A percentile compares a stretch with the other conserved stretches of the same genome.
Evolutionary conservation across 2,113 vertebrate species (phyloP).

Genomic region (Mormyrus iriodes): DNA sequence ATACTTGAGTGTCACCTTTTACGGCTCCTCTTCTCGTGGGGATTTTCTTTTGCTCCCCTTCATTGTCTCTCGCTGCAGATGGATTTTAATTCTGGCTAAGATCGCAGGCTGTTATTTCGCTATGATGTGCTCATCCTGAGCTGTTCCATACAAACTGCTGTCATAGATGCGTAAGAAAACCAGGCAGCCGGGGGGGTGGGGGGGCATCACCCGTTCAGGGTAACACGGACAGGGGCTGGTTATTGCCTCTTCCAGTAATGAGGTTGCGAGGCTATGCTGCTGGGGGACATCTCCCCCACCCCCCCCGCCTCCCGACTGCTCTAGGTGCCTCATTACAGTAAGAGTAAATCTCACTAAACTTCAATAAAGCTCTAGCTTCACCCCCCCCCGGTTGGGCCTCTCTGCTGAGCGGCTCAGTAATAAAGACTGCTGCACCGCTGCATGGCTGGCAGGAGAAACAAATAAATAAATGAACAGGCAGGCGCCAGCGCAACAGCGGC

Average conservation of each 20-base stretch:
- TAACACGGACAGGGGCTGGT: background rate
- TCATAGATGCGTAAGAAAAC: background rate
- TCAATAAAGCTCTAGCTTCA: conserved; percentile 16
- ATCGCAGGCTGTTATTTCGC: background rate
- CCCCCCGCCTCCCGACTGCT: background rate
- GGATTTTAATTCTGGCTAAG: background rate
- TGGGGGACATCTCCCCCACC: background rate
- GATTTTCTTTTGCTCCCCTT: background rate
- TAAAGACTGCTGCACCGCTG: background rate
- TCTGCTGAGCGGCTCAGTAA: background rate
- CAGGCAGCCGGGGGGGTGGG: background rate
- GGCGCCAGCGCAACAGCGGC: background rate
- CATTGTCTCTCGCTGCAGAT: background rate
- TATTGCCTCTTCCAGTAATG: background rate
- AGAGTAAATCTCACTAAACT: conserved; percentile 23
- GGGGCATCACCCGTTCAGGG: background rate
- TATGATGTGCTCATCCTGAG: background rate
- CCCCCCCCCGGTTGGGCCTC: background rate
- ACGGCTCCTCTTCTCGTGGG: background rate
- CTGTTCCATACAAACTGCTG: background rate
- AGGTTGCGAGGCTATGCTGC: background rate
- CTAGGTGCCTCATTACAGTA: conserved; percentile 14
- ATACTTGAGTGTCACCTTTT: background rate
- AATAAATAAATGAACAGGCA: background rate
- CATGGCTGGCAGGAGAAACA: background rate